Conservation (phyloP, 2,113 vertebrate species). For the Chiloscyllium plagiosum region DNA sequence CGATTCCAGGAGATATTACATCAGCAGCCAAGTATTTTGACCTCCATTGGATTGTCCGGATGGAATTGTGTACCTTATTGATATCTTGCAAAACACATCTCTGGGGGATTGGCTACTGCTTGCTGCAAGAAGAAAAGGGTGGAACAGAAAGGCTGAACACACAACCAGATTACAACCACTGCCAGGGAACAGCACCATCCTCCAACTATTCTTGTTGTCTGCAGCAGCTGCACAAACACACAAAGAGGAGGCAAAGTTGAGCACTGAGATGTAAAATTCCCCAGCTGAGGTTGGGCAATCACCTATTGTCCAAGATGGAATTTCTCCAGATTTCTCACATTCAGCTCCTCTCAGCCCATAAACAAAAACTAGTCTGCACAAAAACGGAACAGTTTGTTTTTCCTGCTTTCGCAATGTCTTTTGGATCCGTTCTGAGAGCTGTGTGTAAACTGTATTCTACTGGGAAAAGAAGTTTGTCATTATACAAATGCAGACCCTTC, state of each 20-base stretch:
- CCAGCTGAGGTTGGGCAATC: neutral
- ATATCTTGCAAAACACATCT: neutral
- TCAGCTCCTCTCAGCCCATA: neutral
- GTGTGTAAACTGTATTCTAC: neutral
- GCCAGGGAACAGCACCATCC: neutral
- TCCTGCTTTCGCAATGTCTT: neutral
- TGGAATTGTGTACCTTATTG: neutral
- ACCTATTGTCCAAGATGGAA: neutral
- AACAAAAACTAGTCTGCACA: neutral
- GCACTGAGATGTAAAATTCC: neutral
- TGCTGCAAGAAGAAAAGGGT: neutral
- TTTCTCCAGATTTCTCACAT: neutral
- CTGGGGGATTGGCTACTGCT: neutral
- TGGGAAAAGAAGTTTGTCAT: neutral
- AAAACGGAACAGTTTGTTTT: neutral
- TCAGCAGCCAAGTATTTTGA: too few relatives aligned
- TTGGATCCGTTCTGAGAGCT: neutral
- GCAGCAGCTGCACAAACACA: neutral
- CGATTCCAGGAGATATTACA: too few relatives aligned
- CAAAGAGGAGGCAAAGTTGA: too few relatives aligned
- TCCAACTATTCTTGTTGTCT: neutral
- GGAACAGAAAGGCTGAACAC: neutral
- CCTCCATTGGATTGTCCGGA: neutral
- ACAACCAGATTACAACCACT: neutral
- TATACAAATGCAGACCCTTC: neutral